Base-by-base conservation (phyloP, 2,113 vertebrate genomes). In the Synchiropus splendidus region DNA sequence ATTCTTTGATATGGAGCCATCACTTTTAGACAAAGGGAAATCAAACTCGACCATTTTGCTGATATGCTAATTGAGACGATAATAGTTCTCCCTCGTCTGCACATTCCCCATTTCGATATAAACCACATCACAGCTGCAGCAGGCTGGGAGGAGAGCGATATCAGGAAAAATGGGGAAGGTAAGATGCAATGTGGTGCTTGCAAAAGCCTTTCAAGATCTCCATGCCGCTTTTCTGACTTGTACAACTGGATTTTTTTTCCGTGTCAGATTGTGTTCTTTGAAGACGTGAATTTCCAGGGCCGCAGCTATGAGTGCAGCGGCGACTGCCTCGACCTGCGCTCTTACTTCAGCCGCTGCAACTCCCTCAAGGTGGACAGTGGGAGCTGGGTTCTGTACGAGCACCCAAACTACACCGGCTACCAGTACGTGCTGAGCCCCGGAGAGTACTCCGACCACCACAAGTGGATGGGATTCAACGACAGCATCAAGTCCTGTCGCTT, bases 301-400 rank as follows among this genome's bases (percentile, higher is more conserved):
- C 61, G 52, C 31, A 52, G 64, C 58, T 62, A 80, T 51, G 80
- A 81, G 48, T 75, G 67, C 56, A 42, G 64, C 51, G 47, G 42
- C 6, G 78, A 85, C 57, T 76, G 68, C 45, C 30, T 72, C 5
- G 79, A 83, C 53, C 64, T 84, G 44, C 67, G 65, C 42, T 66
- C 75, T 5, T 71, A 64, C 57, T 73, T 84, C 48, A 78, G 67
- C 51, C 60, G 58, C 41, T 85, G 77, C 53, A 80, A 74, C 61
- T 84, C 81, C 42, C 64, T 80, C 36, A 75, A 74, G 41, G 78
- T 85, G 59, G 75, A 77, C 6, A 71, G 63, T 15, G 81, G 80
- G 54, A 75, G 66, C 72, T 83, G 79, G 72, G 69, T 85, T 30
- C 53, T 85, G 49, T 82, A 78, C 16, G 67, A 85, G 48, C 70